Conservation (phyloP, 35 echinoderm and acorn worm species). For the Apostichopus californicus region DNA sequence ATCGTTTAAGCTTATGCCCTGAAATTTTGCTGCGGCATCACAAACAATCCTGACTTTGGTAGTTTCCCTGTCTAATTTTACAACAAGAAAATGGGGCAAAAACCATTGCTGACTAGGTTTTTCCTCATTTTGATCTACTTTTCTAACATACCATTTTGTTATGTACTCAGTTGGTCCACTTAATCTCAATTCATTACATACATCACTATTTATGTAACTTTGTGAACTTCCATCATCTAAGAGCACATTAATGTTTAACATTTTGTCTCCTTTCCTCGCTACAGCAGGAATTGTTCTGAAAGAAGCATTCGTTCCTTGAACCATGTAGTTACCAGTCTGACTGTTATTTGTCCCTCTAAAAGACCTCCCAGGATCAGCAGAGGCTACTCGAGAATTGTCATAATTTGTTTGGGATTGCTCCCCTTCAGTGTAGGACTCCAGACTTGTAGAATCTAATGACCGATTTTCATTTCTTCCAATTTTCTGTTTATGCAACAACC, state of each 20-base stretch:
- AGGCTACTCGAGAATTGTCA: background rate
- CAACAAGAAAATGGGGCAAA: slow-evolving; percentile 59
- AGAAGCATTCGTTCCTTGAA: background rate
- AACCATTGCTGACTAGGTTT: background rate
- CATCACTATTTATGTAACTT: too few species aligned
- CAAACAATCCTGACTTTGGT: slow-evolving; percentile 50
- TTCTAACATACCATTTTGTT: background rate
- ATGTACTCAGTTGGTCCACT: background rate
- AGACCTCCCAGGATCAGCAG: background rate
- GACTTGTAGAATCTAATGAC: background rate
- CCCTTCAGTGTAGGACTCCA: background rate
- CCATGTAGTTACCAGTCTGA: slow-evolving; percentile 4
- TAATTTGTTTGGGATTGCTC: background rate
- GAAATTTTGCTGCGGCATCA: slow-evolving; percentile 38
- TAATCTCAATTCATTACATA: too few species aligned
- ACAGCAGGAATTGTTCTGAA: background rate
- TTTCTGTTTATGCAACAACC: background rate
- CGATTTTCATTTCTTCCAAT: background rate
- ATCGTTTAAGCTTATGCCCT: slow-evolving; percentile 41
- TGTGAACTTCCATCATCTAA: too few species aligned
- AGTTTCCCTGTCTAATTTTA: slow-evolving; percentile 43
- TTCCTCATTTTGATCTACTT: background rate
- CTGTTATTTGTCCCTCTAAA: background rate
- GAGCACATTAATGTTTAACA: too few species aligned
- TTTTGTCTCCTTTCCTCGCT: too few species aligned